Base-by-base conservation (phyloP, 2,113 vertebrate genomes). In the Nycticryphes semicollaris region DNA sequence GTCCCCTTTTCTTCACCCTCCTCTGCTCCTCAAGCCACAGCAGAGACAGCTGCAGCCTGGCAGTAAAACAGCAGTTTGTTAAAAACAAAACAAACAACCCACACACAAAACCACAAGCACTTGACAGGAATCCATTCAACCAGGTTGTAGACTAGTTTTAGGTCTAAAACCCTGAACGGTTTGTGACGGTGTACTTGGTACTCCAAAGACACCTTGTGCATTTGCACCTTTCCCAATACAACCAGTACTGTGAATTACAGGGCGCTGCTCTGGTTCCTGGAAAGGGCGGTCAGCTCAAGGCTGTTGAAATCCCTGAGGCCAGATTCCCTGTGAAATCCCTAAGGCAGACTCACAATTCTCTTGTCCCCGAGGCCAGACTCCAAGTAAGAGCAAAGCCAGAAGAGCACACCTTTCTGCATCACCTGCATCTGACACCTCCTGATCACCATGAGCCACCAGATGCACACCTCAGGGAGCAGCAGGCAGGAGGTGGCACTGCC, bases 391-490 rank as follows among this genome's bases (percentile, higher is more conserved):
- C 25, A 72, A 28, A 79, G 13, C 9, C 30, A 53, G 14, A 69
- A 63, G n/a, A 80, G 10, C 9, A 54, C 84, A 33, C 10, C 2
- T 84, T 33, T 23, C 1, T 2, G 21, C 2, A 1, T 39, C 27
- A 31, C 15, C 23, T 30, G 27, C 18, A 30, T 9, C 47, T 19
- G 3, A 30, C 37, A 57, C 24, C 18, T 51, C 21, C 41, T 63
- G 18, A 17, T 31, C 22, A 50, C 18, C 2, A 1, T 4, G 17
- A 90, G 13, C 12, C 64, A 43, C 50, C 23, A 54, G n/a, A 17
- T 3, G 1, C 24, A 4, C 2, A n/a, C 11, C n/a, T 23, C 5
- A 0, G 62, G 11, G 27, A 72, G 41, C 9, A 1, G 9, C 41
- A 37, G 20, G 47, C 41, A n/a, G 56, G 15, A 75, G n/a, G 6